Base-by-base conservation (phyloP, 2,888 invertebrate species). In the Saturnia japonica region DNA sequence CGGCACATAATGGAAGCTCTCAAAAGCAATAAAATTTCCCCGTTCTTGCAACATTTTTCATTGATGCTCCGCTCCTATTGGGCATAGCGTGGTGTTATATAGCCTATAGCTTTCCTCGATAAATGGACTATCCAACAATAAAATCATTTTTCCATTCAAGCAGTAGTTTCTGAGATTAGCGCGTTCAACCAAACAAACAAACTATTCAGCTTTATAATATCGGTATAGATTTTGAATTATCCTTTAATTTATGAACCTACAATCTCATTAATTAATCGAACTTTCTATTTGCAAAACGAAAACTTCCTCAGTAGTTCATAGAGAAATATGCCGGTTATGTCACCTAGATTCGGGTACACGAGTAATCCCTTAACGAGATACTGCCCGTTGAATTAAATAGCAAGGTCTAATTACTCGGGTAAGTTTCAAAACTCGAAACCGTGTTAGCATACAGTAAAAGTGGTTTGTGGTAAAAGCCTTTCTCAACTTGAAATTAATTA, bases 381-480 rank as follows among this genome's bases (percentile, higher is more conserved):
- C 47, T 47, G 19, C 47, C 7, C 47, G 47, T 47, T 54, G 22
- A 54, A 54, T 54, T 19, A 54, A 54, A 54, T 54, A 54, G 12
- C 12, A 54, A 22, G 54, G 54, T 54, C 3, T 8, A 54, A 12
- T 54, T 54, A 22, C 47, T 47, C 19, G 16, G n/a, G 22, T 22
- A 54, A 54, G 22, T 54, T 54, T 54, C 22, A n/a, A 28, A 28
- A 60, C 25, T 25, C 25, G 57, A 25, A 57, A 57, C 57, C 28
- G 28, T 54, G 54, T 60, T 19, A 28, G 57, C 22, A 9, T 22
- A 28, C 25, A 60, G 6, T 60, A 60, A 28, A 28, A 60, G 14
- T 60, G 14, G 57, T 60, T 28, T 28, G 57, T 25, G 57, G 57
- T 60, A 25, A 60, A 60, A 60, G 54, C 57, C 28, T 60, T 60